Evolutionary conservation across 2,797 vertebrate species (phyloP), one percentile per base, ranked within the genome.

Genomic region (Miichthys miiuy): DNA sequence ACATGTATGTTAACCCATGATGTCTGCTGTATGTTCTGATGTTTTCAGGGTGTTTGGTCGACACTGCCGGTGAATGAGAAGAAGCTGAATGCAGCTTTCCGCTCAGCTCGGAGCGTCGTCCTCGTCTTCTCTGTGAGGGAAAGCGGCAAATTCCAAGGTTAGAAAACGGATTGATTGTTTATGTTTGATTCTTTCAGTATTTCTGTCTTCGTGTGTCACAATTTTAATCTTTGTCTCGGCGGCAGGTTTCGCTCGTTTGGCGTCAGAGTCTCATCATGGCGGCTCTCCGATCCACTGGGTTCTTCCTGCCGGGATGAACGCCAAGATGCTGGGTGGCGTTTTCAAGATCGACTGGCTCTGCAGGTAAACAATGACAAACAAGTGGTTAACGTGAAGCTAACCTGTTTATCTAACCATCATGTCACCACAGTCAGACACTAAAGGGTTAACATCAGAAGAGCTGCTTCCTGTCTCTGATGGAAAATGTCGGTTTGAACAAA

Each of bases 321-420:
- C 98, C 75, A 99, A 99, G 94, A 99, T 99, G 98, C 94, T 99
- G 68, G 98, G 98, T n/a, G 98, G 98, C 51, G 98, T 99, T 54
- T 99, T 99, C 89, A 98, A 97, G 94, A 99, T 99, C 82, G 97
- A 99, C 92, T 99, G 98, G 98, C 98, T 99, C 80, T 99, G 98
- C 97, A 98, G 98, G 98, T 98, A 69, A 83, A 46, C n/a, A 11
- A 17, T 8, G 1, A n/a, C 30, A 1, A 9, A 34, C 34, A 8
- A 34, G 7, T 34, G 34, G 34, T 34, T 34, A 34, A 34, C 8
- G 2, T 8, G 7, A 8, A 9, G 8, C 34, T 34, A 34, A 34
- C 34, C 1, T 1, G 34, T 34, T 34, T 34, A 34, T 34, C 34
- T 34, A 8, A 34, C 34, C 34, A 9, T 34, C 34, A 34, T 34